These are phyloP conservation scores for Limnephilus marmoratus DNA, from an alignment of 2,888 invertebrate species.

Conservation along the genomic window DNA sequence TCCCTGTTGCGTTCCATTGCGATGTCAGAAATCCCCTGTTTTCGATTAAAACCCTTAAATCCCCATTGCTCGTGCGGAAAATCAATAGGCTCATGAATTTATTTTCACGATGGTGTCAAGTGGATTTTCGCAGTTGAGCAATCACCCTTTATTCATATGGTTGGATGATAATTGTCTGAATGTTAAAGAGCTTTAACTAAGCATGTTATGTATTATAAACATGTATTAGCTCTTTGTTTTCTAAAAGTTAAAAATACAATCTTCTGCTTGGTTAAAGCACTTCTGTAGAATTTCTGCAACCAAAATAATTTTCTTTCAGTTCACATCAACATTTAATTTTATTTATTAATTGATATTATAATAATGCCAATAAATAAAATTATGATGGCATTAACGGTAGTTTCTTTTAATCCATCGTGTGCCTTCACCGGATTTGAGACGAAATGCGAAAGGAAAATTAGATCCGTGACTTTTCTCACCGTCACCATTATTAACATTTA, in stretches of 20 bases:
- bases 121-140: conserved; percentile 2
- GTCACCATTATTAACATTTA: background rate
- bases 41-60: conserved; percentile 26
- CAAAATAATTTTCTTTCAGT: background rate
- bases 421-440: too few relatives aligned
- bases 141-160: background rate
- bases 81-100: conserved; percentile 33
- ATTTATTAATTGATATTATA: too few relatives aligned
- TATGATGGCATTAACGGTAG: background rate
- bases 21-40: conserved; percentile 2
- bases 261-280: background rate
- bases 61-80: background rate
- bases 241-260: background rate
- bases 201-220: background rate
- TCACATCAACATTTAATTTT: background rate
- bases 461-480: background rate
- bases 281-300: background rate
- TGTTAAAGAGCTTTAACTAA: background rate
- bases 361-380: too few relatives aligned
- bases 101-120: conserved; percentile 4
- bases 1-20: conserved; percentile 13
- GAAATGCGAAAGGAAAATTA: too few relatives aligned
- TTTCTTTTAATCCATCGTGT: background rate
- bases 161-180: background rate
- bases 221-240: background rate